Base-by-base conservation (phyloP, 2,888 invertebrate species). In the Leptopterna dolabrata region DNA sequence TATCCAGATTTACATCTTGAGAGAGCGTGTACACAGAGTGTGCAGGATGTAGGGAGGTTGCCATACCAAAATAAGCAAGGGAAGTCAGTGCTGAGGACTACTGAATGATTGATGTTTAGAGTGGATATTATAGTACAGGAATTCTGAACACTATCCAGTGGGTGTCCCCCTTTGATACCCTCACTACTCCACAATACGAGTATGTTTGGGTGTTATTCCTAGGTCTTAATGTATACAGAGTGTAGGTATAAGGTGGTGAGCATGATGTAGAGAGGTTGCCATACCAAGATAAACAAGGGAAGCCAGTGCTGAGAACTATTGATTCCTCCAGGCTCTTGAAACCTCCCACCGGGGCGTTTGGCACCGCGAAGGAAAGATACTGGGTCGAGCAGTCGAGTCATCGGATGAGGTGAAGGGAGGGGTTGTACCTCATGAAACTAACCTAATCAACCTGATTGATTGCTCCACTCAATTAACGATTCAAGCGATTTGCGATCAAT, bases 381-480 rank as follows among this genome's bases (percentile, higher is more conserved):
- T 19, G 27, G 27, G 71, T 24, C 71, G 73, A 41, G 36, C 2
- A 7, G 73, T 36, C 2, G 14, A 29, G 73, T 6, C 19, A 55
- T 19, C 55, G 55, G 73, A 4, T 73, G 16, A 78, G 45, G 3
- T 24, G 63, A 27, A 7, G 24, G 45, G n/a, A 0, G 45, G 27
- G 43, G 70, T 70, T n/a, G 70, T 70, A 36, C n/a, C 83, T 24
- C 19, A 83, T 83, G 70, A 70, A 83, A 83, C 41, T 70, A 70
- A 70, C 83, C 63, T 43, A 83, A 83, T 70, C 83, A 83, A 83
- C 63, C 70, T 83, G 83, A 83, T 83, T 83, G 83, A 70, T 83
- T 83, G 45, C 78, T 29, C 45, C 24, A 45, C 45, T 45, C 78
- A 41, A 78, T 78, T 45, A 47, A 30, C 70, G 24, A 70, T 30